phyloP scores from a whole-genome alignment of 2,113 vertebrate genomes.

The Megalops atlanticus region DNA sequence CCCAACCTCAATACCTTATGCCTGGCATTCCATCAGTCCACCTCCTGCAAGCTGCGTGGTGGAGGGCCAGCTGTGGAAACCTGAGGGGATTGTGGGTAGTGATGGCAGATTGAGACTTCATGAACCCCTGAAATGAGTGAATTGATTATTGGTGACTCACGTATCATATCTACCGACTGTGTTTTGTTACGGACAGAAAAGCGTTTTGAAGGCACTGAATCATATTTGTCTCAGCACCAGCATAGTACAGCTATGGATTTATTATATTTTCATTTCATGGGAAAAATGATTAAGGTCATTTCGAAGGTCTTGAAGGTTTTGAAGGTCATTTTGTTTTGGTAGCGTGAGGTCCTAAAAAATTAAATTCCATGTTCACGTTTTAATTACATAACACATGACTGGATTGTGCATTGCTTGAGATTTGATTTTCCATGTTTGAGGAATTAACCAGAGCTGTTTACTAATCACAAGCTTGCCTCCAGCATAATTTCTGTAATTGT shows the following conservation, averaged over 20 bases:
- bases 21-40: too few relatives aligned
- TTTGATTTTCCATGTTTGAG: background rate
- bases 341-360: background rate
- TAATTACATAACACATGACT: background rate
- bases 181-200: too few relatives aligned
- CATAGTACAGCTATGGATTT: too few relatives aligned
- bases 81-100: too few relatives aligned
- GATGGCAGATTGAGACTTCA: background rate
- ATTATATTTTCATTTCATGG: too few relatives aligned
- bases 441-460: background rate
- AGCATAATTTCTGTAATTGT: background rate
- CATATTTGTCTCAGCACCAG: too few relatives aligned
- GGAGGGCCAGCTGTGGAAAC: too few relatives aligned
- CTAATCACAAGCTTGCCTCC: background rate
- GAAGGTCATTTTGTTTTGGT: background rate
- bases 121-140: conserved; percentile 14
- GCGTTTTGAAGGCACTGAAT: too few relatives aligned
- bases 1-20: background rate
- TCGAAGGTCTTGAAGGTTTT: conserved; percentile 30
- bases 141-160: too few relatives aligned
- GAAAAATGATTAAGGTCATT: background rate
- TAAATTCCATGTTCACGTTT: background rate
- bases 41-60: too few relatives aligned
- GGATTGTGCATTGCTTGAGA: background rate
- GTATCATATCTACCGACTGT: too few relatives aligned